Base-by-base conservation (phyloP, 2,888 invertebrate species). In the Sphecodes monilicornis region DNA sequence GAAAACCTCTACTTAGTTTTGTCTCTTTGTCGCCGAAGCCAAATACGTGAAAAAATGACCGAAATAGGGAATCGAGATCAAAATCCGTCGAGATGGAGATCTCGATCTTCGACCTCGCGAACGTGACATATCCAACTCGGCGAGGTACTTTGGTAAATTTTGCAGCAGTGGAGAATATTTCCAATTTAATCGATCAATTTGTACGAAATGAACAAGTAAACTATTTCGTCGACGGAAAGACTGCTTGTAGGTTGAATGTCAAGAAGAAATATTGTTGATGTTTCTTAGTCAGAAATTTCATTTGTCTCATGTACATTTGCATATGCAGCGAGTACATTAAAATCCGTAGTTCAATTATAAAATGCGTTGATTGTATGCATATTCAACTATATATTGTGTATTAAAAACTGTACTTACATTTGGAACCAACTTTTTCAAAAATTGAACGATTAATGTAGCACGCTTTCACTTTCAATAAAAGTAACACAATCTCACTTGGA, bases 1-100 rank as follows among this genome's bases (percentile, higher is more conserved):
- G 74, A 82, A 82, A 88, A 86, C 77, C 57, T 78, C 83, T 73
- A 71, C 32, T 64, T 78, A 72, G 77, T 84, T 78, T 79, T 76
- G 78, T 80, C 85, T 84, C 84, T 88, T 88, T 89, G 88, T 86
- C 87, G 54, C 54, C 84, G 69, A 76, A 78, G 78, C 82, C 84
- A 82, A 86, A 82, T 89, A 68, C 69, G 22, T n/a, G 50, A 18
- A 46, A 50, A 64, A 76, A 66, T 18, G 41, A 64, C 79, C 39
- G n/a, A 41, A 74, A 73, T 80, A 84, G 86, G 78, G 87, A 89
- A 85, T 85, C 79, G 74, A 71, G 78, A 87, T 78, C 76, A 71
- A 86, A 84, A 78, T 78, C 84, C n/a, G 16, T 46, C 78, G 46
- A 50, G 11, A 29, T 70, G 22, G 70, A 32, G 69, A 70, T 74